Evolutionary conservation across 2,888 invertebrate genomes (phyloP), one percentile per base, ranked within the genome.

Genomic region (Ryuthela nishihirai): DNA sequence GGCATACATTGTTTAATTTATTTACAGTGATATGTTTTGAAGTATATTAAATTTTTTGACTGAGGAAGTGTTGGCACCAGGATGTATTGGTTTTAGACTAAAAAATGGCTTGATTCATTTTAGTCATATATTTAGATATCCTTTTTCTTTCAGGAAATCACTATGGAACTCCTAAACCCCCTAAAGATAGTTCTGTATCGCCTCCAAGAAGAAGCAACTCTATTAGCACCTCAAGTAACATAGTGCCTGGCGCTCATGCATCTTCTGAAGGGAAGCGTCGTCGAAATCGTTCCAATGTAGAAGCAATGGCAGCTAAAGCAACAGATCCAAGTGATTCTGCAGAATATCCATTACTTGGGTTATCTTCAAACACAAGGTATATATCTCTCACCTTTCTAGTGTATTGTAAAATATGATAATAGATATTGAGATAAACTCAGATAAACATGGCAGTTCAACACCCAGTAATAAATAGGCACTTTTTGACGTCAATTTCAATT

Each of bases 101-200:
- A n/a, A n/a, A n/a, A n/a, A n/a, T n/a, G n/a, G n/a, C n/a, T n/a
- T n/a, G n/a, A n/a, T n/a, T n/a, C n/a, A n/a, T n/a, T n/a, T n/a
- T n/a, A n/a, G n/a, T n/a, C n/a, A n/a, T n/a, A n/a, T n/a, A n/a
- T n/a, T n/a, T n/a, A n/a, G n/a, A n/a, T n/a, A n/a, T n/a, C n/a
- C n/a, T 47, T 42, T 9, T 43, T 36, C 23, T 64, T 55, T 4
- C 67, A 80, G 81, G 80, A 35, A 80, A 81, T 71, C 79, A 79
- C 70, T 81, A 81, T 75, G 81, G 81, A 29, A 81, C 81, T 7
- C 81, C 81, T 1, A 80, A 78, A 67, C 81, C 81, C 25, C 73
- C 72, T 5, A 69, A 71, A 24, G 73, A 74, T 54, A 70, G 70
- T 34, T 69, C 71, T 42, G 67, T 69, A 15, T 68, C 67, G 44